Evolutionary conservation across 2,888 invertebrate species (phyloP).

Genomic region (Hybos culiciformis): DNA sequence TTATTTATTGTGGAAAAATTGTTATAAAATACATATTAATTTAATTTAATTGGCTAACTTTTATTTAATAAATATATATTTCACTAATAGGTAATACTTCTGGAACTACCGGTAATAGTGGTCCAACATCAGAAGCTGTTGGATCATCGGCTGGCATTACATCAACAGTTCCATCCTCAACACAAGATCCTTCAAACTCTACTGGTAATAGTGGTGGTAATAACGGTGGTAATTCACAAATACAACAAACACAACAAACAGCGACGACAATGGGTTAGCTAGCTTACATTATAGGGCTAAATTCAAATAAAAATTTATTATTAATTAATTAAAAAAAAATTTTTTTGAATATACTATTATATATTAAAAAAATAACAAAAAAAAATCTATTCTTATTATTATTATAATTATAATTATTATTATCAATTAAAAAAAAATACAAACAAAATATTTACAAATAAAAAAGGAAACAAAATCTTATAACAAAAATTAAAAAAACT

Average conservation of each 20-base stretch:
- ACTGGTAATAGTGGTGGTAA: conserved; percentile 15
- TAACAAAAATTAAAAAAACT: too few relatives aligned
- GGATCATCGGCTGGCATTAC: conserved; percentile 14
- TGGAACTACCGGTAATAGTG: conserved; percentile 3
- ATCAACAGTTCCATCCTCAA: conserved; percentile 11
- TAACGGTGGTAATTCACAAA: conserved; percentile 16
- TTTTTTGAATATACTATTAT: too few relatives aligned
- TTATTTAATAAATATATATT: too few relatives aligned
- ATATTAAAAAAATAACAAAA: too few relatives aligned
- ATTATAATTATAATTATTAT: too few relatives aligned
- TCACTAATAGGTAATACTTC: conserved; percentile 13
- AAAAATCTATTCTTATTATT: too few relatives aligned
- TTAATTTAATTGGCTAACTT: conserved; percentile 4
- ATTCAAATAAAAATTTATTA: conserved; percentile 1
- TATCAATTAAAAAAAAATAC: too few relatives aligned
- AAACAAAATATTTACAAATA: too few relatives aligned
- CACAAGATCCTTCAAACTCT: conserved; percentile 13
- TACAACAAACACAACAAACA: conserved; percentile 22
- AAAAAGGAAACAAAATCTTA: too few relatives aligned
- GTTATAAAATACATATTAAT: background rate
- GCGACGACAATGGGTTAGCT: conserved; percentile 33
- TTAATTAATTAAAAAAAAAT: background rate
- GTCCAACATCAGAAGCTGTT: conserved; percentile 14
- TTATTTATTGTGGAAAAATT: conserved; percentile 7
- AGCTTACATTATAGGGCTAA: conserved; percentile 13